Conservation (phyloP, 2,888 invertebrate genomes). For the Drosophila sordidula region DNA sequence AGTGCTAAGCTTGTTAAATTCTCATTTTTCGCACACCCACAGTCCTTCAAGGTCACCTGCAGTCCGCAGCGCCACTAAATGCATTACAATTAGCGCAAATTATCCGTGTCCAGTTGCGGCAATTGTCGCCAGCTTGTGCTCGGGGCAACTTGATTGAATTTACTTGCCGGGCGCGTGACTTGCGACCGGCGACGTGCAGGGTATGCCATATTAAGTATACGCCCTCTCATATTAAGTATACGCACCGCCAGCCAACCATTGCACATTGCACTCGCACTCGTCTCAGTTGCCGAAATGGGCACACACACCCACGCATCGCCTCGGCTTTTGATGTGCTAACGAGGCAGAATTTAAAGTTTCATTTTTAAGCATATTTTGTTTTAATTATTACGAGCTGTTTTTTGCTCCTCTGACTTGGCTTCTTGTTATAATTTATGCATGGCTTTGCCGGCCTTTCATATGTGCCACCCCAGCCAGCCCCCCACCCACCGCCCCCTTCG, state of each 20-base stretch:
- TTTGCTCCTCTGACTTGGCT: conserved; percentile 29
- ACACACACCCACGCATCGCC: not conserved
- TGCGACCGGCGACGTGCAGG: conserved; percentile 38
- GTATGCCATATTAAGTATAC: conserved; percentile 42
- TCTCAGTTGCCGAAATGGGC: conserved; percentile 18
- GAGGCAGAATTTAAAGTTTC: conserved; percentile 34
- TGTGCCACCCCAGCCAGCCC: conserved; percentile 21
- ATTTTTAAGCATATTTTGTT: conserved; percentile 52
- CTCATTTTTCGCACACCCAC: conserved; percentile 11
- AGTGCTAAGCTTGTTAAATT: conserved; percentile 54
- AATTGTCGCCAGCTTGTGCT: conserved; percentile 56
- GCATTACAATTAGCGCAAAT: conserved; percentile 78
- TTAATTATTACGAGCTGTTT: conserved; percentile 52
- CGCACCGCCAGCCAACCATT: conserved; percentile 30
- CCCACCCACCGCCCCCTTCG: not conserved
- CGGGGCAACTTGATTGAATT: conserved; percentile 71
- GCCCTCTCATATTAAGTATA: conserved; percentile 40
- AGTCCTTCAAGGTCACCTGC: conserved; percentile 51
- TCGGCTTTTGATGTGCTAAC: conserved; percentile 46
- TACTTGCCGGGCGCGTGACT: conserved; percentile 71
- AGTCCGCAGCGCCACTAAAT: conserved; percentile 49
- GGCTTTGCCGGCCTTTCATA: conserved; percentile 47
- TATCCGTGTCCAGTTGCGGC: conserved; percentile 67
- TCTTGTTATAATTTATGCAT: conserved; percentile 73
- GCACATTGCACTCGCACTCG: not conserved